Evolutionary conservation across 1,140 invertebrate species (phyloP).

Genomic region (Drosophila paulistorum): DNA sequence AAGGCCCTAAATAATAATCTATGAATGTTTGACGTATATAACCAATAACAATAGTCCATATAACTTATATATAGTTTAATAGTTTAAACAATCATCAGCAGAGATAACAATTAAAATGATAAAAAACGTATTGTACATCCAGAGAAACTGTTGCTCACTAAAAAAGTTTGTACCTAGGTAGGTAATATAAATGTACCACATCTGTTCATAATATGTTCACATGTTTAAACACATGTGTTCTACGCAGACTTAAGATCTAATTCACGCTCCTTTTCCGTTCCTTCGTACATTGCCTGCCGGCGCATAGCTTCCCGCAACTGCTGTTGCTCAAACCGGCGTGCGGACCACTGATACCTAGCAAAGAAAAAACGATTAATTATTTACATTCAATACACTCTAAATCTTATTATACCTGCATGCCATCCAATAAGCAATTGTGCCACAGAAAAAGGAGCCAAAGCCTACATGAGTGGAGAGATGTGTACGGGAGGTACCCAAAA

Average conservation of each 20-base stretch:
- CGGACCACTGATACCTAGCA: constrained; percentile 83
- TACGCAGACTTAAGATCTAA: constrained; percentile 74
- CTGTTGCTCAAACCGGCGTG: constrained; percentile 82
- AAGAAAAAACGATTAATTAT: constrained; percentile 6
- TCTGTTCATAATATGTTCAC: background rate
- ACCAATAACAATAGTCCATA: background rate
- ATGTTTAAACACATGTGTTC: constrained; percentile 24
- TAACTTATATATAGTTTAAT: constrained; percentile 16
- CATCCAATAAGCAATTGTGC: constrained; percentile 85
- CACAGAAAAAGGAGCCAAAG: constrained; percentile 84
- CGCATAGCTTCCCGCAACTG: constrained; percentile 81
- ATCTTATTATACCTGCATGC: constrained; percentile 80
- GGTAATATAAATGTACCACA: constrained; percentile 5
- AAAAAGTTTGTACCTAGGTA: constrained; percentile 8
- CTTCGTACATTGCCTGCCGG: constrained; percentile 79
- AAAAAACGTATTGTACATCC: background rate
- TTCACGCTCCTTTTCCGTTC: constrained; percentile 72
- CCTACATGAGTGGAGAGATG: constrained; percentile 83
- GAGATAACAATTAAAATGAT: background rate
- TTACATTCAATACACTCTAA: background rate
- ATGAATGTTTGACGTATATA: background rate
- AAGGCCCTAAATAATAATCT: background rate
- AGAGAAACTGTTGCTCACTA: background rate
- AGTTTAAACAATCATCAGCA: constrained; percentile 8
- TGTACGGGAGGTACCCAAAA: constrained; percentile 86